Evolutionary conservation across 2,113 vertebrate genomes (phyloP), one percentile per base, ranked within the genome.

Genomic region (Eurystomus gularis): DNA sequence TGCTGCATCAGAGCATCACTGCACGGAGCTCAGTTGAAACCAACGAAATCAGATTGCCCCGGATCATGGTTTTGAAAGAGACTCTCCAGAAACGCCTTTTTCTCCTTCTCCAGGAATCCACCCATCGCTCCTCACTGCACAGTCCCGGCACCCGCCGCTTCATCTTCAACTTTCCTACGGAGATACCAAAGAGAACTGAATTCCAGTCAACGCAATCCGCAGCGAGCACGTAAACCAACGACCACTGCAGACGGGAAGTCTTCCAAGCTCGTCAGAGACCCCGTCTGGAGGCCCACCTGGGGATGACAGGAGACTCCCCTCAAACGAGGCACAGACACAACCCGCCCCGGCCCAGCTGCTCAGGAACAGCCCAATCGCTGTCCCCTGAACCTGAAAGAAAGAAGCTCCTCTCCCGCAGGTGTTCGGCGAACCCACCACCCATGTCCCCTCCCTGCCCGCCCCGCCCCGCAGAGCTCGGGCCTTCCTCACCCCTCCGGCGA

Each of bases 161-260:
- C 57, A 13, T 9, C 21, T 58, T n/a, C 77, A 17, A 0, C 26
- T 18, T 62, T 20, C 48, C 5, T 0, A 3, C 0, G 2, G 62
- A 11, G 17, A 1, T 2, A 3, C 0, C 16, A 9, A 15, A 21
- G 54, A 17, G 31, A 28, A 10, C 26, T 17, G 52, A 10, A 17
- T 14, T 35, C 1, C 14, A 16, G 21, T 11, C 3, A 7, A 11
- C 1, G 49, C 0, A 6, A 33, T 2, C 48, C 25, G 44, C 64
- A 17, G 3, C 0, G 4, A 3, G 4, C 52, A 7, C 3, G 1
- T 4, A 3, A 21, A 29, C 3, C 5, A 24, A 13, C 0, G 12
- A 26, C 25, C 23, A 1, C 0, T 2, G 61, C 61, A 37, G 15
- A 10, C 0, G 46, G 71, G 35, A 35, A 39, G 14, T 29, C 28